Percentiles rank a stretch among this genome's conserved stretches.
These are phyloP conservation scores for Carcina quercana DNA, from an alignment of 2,888 invertebrate genomes.

Conservation along the genomic window DNA sequence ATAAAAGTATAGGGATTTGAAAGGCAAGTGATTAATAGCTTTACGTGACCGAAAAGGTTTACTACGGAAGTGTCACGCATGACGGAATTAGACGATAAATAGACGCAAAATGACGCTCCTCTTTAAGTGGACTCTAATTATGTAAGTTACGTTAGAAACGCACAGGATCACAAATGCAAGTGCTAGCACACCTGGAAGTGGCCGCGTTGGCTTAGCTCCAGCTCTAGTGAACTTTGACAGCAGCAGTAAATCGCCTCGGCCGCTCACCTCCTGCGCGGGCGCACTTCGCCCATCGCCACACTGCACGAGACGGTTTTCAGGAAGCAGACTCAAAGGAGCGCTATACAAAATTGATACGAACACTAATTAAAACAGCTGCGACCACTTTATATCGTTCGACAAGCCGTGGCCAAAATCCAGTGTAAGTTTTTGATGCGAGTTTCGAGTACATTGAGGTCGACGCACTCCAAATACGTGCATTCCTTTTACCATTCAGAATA, in stretches of 20 bases:
- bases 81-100: slow-evolving; percentile 3
- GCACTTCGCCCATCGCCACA: slow-evolving; percentile 15
- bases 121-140: slow-evolving; percentile 22
- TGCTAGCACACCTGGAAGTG: slow-evolving; percentile 57
- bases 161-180: too few relatives aligned
- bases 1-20: too few relatives aligned
- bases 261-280: slow-evolving; percentile 27
- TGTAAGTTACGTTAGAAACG: slow-evolving; percentile 24
- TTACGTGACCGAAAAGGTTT: background rate
- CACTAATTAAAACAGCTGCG: slow-evolving; percentile 5
- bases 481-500: slow-evolving; percentile 42
- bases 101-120: slow-evolving; percentile 11
- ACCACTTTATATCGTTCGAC: slow-evolving; percentile 8
- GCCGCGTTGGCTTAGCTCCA: slow-evolving; percentile 60
- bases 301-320: slow-evolving; percentile 5
- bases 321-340: slow-evolving; percentile 1
- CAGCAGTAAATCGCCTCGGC: slow-evolving; percentile 43
- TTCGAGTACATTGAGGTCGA: slow-evolving; percentile 34
- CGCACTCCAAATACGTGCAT: slow-evolving; percentile 38
- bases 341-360: background rate
- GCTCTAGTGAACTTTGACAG: slow-evolving; percentile 71
- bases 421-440: slow-evolving; percentile 14
- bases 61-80: background rate
- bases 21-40: background rate
- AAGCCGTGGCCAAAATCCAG: background rate